A percentile compares a stretch with the other conserved stretches of the same genome.
Evolutionary conservation across 2,888 invertebrate species (phyloP).

Genomic region (Apamea sordens): DNA sequence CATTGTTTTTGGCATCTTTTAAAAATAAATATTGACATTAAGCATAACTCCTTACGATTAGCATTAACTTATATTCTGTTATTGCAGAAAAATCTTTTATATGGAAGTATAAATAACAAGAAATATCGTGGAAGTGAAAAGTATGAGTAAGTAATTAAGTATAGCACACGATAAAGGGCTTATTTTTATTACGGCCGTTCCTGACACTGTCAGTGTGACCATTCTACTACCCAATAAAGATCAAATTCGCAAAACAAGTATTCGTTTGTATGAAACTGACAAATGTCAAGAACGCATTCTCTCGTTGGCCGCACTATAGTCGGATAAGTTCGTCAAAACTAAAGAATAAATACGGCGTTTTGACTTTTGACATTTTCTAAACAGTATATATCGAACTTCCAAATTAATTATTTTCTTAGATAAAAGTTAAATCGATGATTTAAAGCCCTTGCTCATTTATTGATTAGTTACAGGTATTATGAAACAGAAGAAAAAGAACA

Average conservation of each 20-base stretch:
- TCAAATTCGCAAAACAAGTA: neutral
- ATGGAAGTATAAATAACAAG: neutral
- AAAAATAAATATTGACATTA: neutral
- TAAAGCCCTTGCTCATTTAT: neutral
- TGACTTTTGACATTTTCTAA: neutral
- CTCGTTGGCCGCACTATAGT: neutral
- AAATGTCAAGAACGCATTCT: neutral
- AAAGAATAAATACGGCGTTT: neutral
- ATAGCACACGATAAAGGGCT: neutral
- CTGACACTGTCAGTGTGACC: neutral
- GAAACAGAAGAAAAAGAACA: neutral
- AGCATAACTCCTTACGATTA: neutral
- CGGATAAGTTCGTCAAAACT: neutral
- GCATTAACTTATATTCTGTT: neutral
- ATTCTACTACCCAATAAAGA: neutral
- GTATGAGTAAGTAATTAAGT: neutral
- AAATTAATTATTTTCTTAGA: too few relatives aligned
- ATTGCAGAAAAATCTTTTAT: constrained; percentile 13
- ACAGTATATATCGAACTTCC: neutral
- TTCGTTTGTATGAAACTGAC: neutral
- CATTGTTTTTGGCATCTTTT: neutral
- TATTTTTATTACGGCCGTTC: neutral
- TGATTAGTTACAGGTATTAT: constrained; percentile 14
- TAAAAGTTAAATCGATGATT: neutral
- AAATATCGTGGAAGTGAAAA: neutral